These are phyloP conservation scores for Mythimna ferrago DNA, from an alignment of 2,888 invertebrate species.

Conservation along the genomic window DNA sequence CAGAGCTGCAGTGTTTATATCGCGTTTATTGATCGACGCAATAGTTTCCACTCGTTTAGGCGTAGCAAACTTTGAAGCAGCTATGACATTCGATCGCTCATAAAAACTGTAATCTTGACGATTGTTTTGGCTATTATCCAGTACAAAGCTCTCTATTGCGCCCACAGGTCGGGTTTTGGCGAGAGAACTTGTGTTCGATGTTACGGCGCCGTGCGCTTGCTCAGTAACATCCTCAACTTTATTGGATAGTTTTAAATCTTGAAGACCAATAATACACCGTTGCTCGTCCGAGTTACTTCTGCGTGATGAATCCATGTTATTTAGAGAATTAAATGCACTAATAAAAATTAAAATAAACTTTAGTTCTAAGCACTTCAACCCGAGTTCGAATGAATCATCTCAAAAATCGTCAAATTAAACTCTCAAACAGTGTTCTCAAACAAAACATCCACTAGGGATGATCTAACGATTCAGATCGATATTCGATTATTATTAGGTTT, in stretches of 20 bases:
- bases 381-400: constrained; percentile 78
- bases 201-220: constrained; percentile 86
- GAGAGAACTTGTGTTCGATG: constrained; percentile 80
- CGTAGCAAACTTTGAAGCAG: constrained; percentile 94
- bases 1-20: constrained; percentile 82
- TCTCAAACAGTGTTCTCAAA: constrained; percentile 65
- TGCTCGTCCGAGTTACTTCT: constrained; percentile 85
- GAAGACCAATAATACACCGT: constrained; percentile 86
- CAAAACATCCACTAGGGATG: constrained; percentile 65
- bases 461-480: constrained; percentile 52
- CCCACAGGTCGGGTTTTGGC: constrained; percentile 91
- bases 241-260: constrained; percentile 89
- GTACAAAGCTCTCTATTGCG: constrained; percentile 92
- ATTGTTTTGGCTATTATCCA: constrained; percentile 88
- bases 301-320: constrained; percentile 83
- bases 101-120: constrained; percentile 89
- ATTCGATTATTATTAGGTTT: constrained; percentile 1
- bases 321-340: constrained; percentile 43
- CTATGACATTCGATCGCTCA: constrained; percentile 94
- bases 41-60: constrained; percentile 93
- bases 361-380: constrained; percentile 61
- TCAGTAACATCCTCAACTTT: constrained; percentile 88
- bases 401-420: constrained; percentile 69
- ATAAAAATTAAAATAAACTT: constrained; percentile 46
- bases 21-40: constrained; percentile 86